Base-by-base conservation (phyloP, 2,113 vertebrate genomes). In the Clarias gariepinus region DNA sequence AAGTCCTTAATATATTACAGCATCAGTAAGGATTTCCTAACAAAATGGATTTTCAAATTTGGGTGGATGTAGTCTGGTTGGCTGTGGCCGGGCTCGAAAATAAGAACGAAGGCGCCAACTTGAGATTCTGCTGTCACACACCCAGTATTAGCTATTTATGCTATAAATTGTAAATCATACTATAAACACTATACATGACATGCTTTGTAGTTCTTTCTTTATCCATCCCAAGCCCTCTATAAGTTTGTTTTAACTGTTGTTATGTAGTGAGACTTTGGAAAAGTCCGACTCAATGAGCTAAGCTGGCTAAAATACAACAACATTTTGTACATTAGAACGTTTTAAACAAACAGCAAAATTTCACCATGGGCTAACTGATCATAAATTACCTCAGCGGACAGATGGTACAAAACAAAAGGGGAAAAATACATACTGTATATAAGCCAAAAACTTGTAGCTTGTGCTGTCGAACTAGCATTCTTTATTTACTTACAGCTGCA, bases 1-100 rank as follows among this genome's bases (percentile, higher is more conserved):
- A 87, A 68, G 58, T 69, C 41, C 71, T 82, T 68, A 74, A 85
- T 77, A 74, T 86, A 30, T 89, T 83, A 82, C 82, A 84, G 28
- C 82, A 81, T 69, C 3, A 53, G 36, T 61, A 76, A 57, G 61
- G 85, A 83, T 85, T 90, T 89, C 21, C 81, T 76, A 87, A 85
- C 41, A 61, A 30, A 84, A 55, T 64, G 64, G 61, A 52, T 80
- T 41, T 79, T 41, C 33, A 88, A 63, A 74, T 68, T 58, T 60
- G 73, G 64, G 79, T 86, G 52, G 69, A 82, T 41, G 66, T 63
- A 82, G 76, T 23, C 47, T 82, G 74, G 53, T 68, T 52, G 36
- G 71, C n/a, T 66, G 15, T 41, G 80, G 41, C 47, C n/a, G 30
- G 30, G 2, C 23, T 78, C 47, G 53, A 82, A 73, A 79, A 87